These are phyloP conservation scores for Pelodiscus sinensis DNA, from an alignment of 2,113 vertebrate species.

Conservation along the genomic window DNA sequence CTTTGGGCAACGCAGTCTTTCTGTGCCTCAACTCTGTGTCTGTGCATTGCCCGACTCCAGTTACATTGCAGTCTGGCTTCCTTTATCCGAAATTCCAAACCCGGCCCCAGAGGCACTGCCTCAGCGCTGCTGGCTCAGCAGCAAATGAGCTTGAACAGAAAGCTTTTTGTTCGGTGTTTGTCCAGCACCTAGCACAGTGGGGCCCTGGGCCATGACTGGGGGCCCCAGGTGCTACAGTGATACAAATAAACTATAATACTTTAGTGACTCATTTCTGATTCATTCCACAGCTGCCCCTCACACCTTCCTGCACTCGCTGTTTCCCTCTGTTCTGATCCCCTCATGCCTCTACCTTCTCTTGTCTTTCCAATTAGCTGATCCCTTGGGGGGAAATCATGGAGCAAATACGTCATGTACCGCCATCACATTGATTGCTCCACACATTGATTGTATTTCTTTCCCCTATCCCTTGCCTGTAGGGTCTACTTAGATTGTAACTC, in stretches of 20 bases:
- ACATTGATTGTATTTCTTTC: not conserved
- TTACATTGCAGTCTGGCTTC: no score
- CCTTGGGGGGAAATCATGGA: not conserved
- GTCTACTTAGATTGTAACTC: not conserved
- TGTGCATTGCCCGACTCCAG: not conserved
- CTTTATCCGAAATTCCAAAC: no score
- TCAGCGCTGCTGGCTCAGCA: no score
- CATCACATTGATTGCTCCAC: not conserved
- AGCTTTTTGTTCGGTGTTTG: no score
- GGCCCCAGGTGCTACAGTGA: no score
- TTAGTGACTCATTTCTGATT: not conserved
- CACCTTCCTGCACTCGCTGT: not conserved
- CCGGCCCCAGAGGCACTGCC: no score
- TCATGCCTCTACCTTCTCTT: not conserved
- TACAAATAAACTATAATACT: not conserved
- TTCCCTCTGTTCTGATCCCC: not conserved
- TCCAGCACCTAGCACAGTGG: no score
- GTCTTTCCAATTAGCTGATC: not conserved
- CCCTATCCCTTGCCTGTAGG: not conserved
- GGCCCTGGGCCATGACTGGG: no score
- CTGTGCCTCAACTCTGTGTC: not conserved
- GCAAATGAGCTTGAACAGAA: no score
- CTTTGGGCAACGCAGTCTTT: not conserved
- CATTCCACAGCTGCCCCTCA: not conserved
- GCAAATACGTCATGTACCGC: not conserved